Conservation (phyloP, 1,140 invertebrate genomes). For the Drosophila sucinea region DNA sequence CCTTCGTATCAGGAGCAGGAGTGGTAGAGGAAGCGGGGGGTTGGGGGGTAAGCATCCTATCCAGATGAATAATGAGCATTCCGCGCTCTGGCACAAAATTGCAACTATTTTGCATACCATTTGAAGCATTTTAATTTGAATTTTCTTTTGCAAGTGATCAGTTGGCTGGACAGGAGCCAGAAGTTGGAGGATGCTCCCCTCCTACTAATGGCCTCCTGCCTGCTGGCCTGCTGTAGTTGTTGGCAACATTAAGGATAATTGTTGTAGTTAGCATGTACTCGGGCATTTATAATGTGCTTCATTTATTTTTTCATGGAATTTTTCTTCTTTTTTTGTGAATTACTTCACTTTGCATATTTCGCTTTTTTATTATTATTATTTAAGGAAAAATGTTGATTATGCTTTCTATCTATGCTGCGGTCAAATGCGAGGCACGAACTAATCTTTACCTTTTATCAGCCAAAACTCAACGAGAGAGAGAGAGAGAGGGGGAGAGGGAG, state of each 20-base stretch:
- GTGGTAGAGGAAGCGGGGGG: no score
- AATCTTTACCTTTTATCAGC: conserved; percentile 2
- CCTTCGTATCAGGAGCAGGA: no score
- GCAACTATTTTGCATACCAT: conserved; percentile 80
- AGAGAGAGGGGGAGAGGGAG: background rate
- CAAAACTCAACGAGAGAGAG: background rate
- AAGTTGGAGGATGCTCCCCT: background rate
- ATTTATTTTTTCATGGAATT: conserved; percentile 55
- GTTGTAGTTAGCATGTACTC: conserved; percentile 80
- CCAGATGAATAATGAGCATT: conserved; percentile 74
- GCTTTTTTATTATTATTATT: conserved; percentile 50
- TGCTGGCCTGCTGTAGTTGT: conserved; percentile 42
- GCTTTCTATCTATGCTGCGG: conserved; percentile 66
- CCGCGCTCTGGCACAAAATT: conserved; percentile 66
- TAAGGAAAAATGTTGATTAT: conserved; percentile 75
- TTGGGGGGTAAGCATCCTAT: background rate
- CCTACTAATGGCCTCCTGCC: conserved; percentile 51
- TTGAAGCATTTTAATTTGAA: conserved; percentile 79
- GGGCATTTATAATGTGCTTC: conserved; percentile 79
- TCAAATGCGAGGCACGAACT: conserved; percentile 28
- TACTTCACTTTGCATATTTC: conserved; percentile 68
- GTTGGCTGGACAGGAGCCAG: conserved; percentile 28
- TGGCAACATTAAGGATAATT: conserved; percentile 80
- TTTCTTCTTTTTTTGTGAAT: conserved; percentile 29
- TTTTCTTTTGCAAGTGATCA: conserved; percentile 78